Percentiles rank a stretch among this genome's conserved stretches.
phyloP scores from a whole-genome alignment of 1,140 invertebrate genomes.

The Orius insidiosus region DNA sequence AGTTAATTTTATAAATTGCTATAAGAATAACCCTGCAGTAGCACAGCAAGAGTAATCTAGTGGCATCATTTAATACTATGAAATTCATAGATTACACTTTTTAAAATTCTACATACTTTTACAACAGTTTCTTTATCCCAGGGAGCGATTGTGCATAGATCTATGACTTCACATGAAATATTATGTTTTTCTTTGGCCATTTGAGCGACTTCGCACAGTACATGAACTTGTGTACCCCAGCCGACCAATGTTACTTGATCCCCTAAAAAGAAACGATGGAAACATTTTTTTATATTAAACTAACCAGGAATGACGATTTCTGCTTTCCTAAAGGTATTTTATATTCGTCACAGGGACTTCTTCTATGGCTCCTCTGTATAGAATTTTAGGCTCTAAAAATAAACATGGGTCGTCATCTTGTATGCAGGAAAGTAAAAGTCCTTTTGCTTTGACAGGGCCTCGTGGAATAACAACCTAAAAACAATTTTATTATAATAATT shows the following conservation, averaged over 20 bases:
- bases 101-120: constrained; percentile 38
- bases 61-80: no score
- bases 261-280: constrained; percentile 36
- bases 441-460: constrained; percentile 90
- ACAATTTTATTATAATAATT: no score
- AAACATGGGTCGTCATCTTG: constrained; percentile 86
- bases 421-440: constrained; percentile 84
- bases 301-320: constrained; percentile 76
- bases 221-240: constrained; percentile 95
- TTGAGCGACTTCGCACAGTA: constrained; percentile 79
- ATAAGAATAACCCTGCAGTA: not conserved
- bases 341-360: constrained; percentile 78
- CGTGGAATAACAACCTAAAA: constrained; percentile 81
- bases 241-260: constrained; percentile 78
- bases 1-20: no score
- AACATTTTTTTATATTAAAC: no score
- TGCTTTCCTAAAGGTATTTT: constrained; percentile 74
- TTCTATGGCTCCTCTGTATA: constrained; percentile 90
- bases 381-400: constrained; percentile 92
- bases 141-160: constrained; percentile 84
- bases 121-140: constrained; percentile 90
- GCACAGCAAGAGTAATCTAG: no score
- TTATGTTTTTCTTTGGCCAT: constrained; percentile 64
- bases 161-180: constrained; percentile 85
- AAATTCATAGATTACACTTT: no score